phyloP scores from a whole-genome alignment of 2,113 vertebrate species.

The Struthio camelus region DNA sequence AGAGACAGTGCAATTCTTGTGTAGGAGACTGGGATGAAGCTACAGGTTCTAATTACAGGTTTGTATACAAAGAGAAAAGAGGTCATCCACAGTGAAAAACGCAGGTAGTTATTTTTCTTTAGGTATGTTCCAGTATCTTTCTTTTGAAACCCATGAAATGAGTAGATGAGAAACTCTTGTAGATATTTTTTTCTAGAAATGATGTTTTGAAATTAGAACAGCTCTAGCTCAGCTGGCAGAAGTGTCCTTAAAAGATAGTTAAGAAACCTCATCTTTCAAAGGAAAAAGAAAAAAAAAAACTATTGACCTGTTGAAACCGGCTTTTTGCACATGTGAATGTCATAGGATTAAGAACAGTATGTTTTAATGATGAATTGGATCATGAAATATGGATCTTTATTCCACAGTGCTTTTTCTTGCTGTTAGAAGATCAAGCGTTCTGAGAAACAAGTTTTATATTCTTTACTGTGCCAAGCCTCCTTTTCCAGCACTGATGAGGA shows the following conservation, averaged over 20 bases:
- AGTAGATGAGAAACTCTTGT: neutral
- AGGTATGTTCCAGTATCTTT: neutral
- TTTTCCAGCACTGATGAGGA: neutral
- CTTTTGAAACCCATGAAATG: neutral
- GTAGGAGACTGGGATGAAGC: neutral
- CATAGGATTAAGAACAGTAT: neutral
- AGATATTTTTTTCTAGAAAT: neutral
- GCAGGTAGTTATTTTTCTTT: neutral
- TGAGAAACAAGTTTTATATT: neutral
- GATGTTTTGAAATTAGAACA: neutral
- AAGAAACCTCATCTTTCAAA: neutral
- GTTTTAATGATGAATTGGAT: neutral
- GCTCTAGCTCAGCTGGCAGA: neutral
- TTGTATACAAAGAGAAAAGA: neutral
- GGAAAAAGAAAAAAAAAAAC: neutral
- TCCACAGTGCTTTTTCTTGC: neutral
- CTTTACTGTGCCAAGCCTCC: neutral
- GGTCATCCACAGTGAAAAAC: neutral
- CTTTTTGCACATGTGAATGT: neutral
- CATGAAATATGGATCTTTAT: neutral
- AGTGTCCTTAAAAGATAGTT: neutral
- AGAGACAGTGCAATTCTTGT: neutral
- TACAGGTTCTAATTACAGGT: neutral
- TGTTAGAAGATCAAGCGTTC: neutral
- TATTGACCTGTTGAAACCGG: neutral